A percentile compares a stretch with the other conserved stretches of the same genome.
Conservation (phyloP, 2,888 invertebrate species). For the Pachydiplax longipennis region DNA sequence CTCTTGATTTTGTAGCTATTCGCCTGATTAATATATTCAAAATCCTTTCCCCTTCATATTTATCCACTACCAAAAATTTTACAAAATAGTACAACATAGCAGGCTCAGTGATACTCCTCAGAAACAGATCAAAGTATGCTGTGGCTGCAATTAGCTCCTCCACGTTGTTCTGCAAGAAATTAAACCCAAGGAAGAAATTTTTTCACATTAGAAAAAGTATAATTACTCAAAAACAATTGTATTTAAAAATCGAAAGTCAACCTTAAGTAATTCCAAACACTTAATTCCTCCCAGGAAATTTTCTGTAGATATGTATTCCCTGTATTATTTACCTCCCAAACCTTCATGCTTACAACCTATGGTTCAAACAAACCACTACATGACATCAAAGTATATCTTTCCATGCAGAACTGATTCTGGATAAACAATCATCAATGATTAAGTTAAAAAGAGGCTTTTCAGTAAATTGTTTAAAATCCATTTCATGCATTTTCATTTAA, state of each 20-base stretch:
- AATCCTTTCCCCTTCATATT: conserved; percentile 84
- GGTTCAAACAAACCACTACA: too few species aligned
- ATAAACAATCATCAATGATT: too few species aligned
- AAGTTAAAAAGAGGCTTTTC: too few species aligned
- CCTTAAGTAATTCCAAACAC: not conserved
- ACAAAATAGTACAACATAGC: conserved; percentile 83
- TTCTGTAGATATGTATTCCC: too few species aligned
- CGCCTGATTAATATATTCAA: conserved; percentile 83
- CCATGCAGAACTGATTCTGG: too few species aligned
- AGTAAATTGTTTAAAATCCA: too few species aligned
- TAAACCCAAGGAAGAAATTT: not conserved
- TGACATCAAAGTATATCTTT: too few species aligned
- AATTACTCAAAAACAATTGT: conserved; percentile 11
- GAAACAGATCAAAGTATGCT: conserved; percentile 89
- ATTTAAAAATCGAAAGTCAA: not conserved
- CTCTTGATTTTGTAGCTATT: conserved; percentile 77
- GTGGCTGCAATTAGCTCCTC: conserved; percentile 92
- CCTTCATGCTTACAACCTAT: too few species aligned
- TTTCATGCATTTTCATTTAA: too few species aligned
- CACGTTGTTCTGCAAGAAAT: conserved; percentile 77
- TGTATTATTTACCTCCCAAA: too few species aligned
- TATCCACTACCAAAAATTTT: conserved; percentile 81
- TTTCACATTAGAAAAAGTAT: not conserved
- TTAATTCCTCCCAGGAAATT: too few species aligned
- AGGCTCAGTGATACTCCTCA: conserved; percentile 86